A percentile compares a stretch with the other conserved stretches of the same genome.
Conservation (phyloP, 2,888 invertebrate genomes). For the Argynnis bischoffii region DNA sequence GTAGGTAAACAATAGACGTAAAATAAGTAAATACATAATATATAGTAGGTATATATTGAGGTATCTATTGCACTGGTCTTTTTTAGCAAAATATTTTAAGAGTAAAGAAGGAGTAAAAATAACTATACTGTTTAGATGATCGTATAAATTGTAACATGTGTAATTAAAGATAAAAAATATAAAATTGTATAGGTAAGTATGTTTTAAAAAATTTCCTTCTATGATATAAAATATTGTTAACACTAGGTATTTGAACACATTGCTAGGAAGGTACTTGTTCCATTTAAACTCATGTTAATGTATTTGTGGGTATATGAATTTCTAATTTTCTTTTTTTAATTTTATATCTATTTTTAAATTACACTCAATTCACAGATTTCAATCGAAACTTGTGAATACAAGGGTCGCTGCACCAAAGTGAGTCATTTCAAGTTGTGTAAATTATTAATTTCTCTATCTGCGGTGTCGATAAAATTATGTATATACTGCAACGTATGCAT, state of each 20-base stretch:
- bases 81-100: not conserved
- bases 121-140: not conserved
- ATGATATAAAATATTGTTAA: conserved; percentile 22
- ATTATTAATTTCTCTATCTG: conserved; percentile 17
- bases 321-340: conserved; percentile 3
- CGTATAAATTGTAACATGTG: not conserved
- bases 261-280: conserved; percentile 42
- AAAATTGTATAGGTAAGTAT: conserved; percentile 16
- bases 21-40: not conserved
- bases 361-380: conserved; percentile 11
- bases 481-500: conserved; percentile 58
- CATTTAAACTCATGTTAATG: conserved; percentile 19
- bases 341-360: conserved; percentile 7
- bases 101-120: not conserved
- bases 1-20: conserved; percentile 3
- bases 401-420: conserved; percentile 22
- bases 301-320: conserved; percentile 7
- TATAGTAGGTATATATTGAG: not conserved
- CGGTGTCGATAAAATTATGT: conserved; percentile 33
- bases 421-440: conserved; percentile 24
- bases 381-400: conserved; percentile 14
- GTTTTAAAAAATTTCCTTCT: not conserved
- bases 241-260: conserved; percentile 42
- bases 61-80: not conserved
- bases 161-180: conserved; percentile 14